phyloP scores from a whole-genome alignment of 2,113 vertebrate genomes.

The Leptodactylus fuscus region DNA sequence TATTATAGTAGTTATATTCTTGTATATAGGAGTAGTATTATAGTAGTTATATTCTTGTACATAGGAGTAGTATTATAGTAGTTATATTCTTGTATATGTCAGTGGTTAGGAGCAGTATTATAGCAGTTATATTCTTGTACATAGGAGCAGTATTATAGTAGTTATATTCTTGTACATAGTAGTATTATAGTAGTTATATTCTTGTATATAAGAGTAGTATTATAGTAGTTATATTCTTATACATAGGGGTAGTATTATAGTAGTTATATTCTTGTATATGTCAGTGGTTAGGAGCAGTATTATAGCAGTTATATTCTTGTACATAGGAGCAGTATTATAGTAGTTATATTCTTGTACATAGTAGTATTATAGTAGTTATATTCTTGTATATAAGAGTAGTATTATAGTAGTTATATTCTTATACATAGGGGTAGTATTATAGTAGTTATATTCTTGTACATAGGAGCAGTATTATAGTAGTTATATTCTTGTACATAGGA shows the following conservation, averaged over 20 bases:
- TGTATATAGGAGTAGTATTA: neutral
- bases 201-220: too few species aligned
- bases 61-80: neutral
- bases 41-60: neutral
- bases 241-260: neutral
- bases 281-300: neutral
- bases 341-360: neutral
- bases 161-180: neutral
- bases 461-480: conserved; percentile 2
- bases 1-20: neutral
- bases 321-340: neutral
- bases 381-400: neutral
- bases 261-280: neutral
- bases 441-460: too few species aligned
- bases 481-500: neutral
- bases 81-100: neutral
- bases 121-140: neutral
- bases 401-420: conserved; percentile 3
- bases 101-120: neutral
- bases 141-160: neutral
- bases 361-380: neutral
- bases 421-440: neutral
- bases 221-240: too few species aligned
- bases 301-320: neutral
- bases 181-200: too few species aligned